Base-by-base conservation (phyloP, 2,113 vertebrate species). In the Amazona vittata region DNA sequence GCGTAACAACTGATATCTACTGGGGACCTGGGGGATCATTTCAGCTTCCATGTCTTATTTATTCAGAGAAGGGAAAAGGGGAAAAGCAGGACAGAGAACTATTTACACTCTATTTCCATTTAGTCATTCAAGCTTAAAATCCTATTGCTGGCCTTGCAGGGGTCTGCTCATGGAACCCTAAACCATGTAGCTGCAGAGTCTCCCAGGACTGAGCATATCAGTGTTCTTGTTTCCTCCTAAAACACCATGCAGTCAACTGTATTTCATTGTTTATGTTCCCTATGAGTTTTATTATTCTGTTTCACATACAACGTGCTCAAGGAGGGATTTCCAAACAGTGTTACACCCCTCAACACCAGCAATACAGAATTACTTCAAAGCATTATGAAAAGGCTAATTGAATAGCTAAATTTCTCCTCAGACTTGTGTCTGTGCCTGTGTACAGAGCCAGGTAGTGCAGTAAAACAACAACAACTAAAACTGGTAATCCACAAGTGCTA, bases 371-470 rank as follows among this genome's bases (percentile, higher is more conserved):
- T 37, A 26, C 26, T 84, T 41, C 39, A 21, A 53, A 76, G 39
- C 4, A 13, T 12, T 50, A 26, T 5, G 41, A 60, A 50, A 46
- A 89, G 13, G 17, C 64, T 33, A 5, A 19, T 0, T 29, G 46
- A 77, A 83, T 19, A 63, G 35, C 41, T 67, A 25, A 10, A 5
- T 39, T 86, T 41, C 64, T 83, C 41, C 76, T 70, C 49, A 37
- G 76, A 28, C 2, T 1, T 0, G 1, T 11, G 10, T 3, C 0
- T 1, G 31, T 35, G 20, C 41, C 73, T 41, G 1, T 1, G 24
- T 9, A 3, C 2, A 26, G 29, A 52, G 62, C 15, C 37, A 69
- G 70, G 24, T n/a, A 15, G 47, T 33, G 47, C 70, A 50, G 28
- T 14, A 50, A 64, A 37, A 14, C 16, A 26, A 16, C 33, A 81